Evolutionary conservation across 2,113 vertebrate species (phyloP).

Genomic region (Esox niger): DNA sequence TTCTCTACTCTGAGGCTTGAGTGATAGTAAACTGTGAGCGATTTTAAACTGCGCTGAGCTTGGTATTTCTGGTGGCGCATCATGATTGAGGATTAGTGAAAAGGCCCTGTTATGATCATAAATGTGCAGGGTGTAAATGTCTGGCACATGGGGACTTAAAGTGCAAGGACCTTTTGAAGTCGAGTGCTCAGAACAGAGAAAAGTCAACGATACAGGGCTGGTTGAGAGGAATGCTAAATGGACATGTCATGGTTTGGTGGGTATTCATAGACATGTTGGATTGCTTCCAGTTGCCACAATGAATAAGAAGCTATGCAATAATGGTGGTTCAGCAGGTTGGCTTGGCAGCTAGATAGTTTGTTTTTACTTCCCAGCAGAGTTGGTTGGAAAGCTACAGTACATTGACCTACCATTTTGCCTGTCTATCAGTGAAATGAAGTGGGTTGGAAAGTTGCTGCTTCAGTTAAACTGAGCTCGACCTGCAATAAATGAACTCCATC

Average conservation of each 20-base stretch:
- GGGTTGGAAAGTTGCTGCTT: not conserved
- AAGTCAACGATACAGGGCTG: slow-evolving; percentile 16
- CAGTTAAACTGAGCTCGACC: not conserved
- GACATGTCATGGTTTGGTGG: slow-evolving; percentile 26
- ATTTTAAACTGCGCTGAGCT: too few species aligned
- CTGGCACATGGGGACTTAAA: not conserved
- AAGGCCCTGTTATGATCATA: not conserved
- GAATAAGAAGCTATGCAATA: not conserved
- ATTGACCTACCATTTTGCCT: not conserved
- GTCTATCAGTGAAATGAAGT: not conserved
- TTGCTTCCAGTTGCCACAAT: not conserved
- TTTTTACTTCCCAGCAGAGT: not conserved
- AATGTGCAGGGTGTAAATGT: not conserved
- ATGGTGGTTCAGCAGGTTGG: not conserved
- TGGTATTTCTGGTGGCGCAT: too few species aligned
- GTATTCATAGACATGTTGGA: slow-evolving; percentile 18
- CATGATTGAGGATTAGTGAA: slow-evolving; percentile 2
- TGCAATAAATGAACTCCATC: not conserved
- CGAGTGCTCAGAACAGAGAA: slow-evolving; percentile 2
- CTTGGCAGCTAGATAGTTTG: not conserved
- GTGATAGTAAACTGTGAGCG: too few species aligned
- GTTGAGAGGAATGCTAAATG: slow-evolving; percentile 23
- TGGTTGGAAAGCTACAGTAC: not conserved
- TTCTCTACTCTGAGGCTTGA: too few species aligned
- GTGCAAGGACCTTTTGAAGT: slow-evolving; percentile 12